Conservation (phyloP, 92 coral and sea anemone species). For the Paramuricea clavata region DNA sequence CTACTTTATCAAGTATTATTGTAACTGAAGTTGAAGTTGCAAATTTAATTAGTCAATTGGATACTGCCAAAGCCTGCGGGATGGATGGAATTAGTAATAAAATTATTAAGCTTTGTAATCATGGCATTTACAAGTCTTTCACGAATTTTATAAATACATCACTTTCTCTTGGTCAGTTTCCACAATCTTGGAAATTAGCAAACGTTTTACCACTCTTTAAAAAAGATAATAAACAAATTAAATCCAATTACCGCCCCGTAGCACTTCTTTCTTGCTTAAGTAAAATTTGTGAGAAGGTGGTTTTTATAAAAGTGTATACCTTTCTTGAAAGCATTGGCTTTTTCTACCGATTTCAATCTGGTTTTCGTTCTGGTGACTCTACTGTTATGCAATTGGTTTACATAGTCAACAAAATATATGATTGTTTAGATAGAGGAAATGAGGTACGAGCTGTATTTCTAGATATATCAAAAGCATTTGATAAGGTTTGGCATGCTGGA, state of each 20-base stretch:
- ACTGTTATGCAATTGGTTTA: conserved; percentile 50
- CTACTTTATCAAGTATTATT: not conserved
- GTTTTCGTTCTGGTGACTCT: conserved; percentile 43
- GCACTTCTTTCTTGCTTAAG: conserved; percentile 24
- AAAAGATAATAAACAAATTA: conserved; percentile 31
- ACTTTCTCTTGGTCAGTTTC: conserved; percentile 35
- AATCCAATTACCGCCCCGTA: conserved; percentile 37
- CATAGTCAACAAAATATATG: not conserved
- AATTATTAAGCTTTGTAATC: conserved; percentile 5
- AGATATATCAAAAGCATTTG: too few relatives aligned
- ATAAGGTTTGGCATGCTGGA: not conserved
- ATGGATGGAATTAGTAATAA: conserved; percentile 28
- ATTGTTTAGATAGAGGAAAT: not conserved
- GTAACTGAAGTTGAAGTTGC: conserved; percentile 3
- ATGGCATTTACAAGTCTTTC: conserved; percentile 37
- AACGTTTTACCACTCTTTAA: conserved; percentile 45
- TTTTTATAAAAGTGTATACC: conserved; percentile 10
- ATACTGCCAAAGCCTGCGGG: conserved; percentile 32
- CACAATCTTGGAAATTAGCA: conserved; percentile 40
- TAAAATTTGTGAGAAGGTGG: conserved; percentile 43
- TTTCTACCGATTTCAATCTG: conserved; percentile 33
- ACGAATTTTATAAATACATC: conserved; percentile 19
- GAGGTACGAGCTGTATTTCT: not conserved
- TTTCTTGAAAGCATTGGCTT: conserved; percentile 6
- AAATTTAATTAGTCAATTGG: conserved; percentile 5